A percentile compares a stretch with the other conserved stretches of the same genome.
These are phyloP conservation scores for Zhuqinia jingwanae DNA, from an alignment of 2,888 invertebrate species.

Conservation along the genomic window DNA sequence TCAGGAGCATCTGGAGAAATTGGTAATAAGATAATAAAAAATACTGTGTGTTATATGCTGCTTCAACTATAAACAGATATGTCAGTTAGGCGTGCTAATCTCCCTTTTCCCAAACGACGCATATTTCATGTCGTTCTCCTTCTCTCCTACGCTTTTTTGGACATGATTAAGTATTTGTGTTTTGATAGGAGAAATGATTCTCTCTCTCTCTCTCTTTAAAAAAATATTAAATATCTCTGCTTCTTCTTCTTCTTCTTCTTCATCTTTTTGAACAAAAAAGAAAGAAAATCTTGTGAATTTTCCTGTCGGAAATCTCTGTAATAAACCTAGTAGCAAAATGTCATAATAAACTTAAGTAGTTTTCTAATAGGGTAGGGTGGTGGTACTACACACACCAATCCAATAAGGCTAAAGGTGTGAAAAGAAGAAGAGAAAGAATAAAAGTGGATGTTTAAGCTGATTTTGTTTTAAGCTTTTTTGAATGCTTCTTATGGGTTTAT, in stretches of 20 bases:
- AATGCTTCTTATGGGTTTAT: too few species aligned
- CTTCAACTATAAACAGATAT: slow-evolving; percentile 4
- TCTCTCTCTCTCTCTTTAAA: neutral
- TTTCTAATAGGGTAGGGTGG: too few species aligned
- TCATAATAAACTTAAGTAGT: too few species aligned
- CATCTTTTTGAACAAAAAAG: slow-evolving; percentile 5
- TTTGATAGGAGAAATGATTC: neutral
- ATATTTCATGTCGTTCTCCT: slow-evolving; percentile 66
- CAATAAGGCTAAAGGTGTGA: too few species aligned
- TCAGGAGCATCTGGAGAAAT: slow-evolving; percentile 50
- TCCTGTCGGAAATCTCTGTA: too few species aligned
- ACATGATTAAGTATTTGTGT: slow-evolving; percentile 61
- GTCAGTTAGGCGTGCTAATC: slow-evolving; percentile 67
- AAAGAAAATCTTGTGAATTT: slow-evolving; percentile 1
- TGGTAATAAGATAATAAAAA: slow-evolving; percentile 60
- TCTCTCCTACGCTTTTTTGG: neutral
- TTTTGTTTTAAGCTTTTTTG: too few species aligned
- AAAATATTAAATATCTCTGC: neutral
- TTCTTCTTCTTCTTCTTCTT: neutral
- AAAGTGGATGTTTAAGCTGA: too few species aligned
- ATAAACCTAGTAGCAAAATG: too few species aligned
- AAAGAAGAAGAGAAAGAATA: too few species aligned
- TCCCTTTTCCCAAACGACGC: slow-evolving; percentile 60
- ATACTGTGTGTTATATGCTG: too few species aligned
- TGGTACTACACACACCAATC: too few species aligned